Evolutionary conservation across 2,113 vertebrate genomes (phyloP), one percentile per base, ranked within the genome.

Genomic region (Acrocephalus arundinaceus): DNA sequence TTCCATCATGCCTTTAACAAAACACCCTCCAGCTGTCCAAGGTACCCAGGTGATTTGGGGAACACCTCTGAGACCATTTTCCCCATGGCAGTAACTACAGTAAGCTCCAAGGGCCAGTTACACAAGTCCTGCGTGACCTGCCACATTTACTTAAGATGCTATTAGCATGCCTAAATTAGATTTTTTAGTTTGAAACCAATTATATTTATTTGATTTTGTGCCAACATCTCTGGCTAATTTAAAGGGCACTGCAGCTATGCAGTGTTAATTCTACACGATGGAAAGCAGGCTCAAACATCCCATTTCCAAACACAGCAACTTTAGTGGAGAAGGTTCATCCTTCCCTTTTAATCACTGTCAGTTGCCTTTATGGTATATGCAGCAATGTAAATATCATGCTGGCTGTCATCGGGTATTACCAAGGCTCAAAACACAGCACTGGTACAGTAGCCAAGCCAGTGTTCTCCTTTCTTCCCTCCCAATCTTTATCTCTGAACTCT

Each of bases 121-220:
- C 71, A 76, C 77, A 86, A 94, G 82, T 71, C 72, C 82, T 95
- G 58, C 21, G 3, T 61, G 85, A 91, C 90, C 73, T 59, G 55
- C 94, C 76, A 93, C 83, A 31, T 94, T 97, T 94, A 93, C 78
- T 95, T 95, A 91, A 92, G 87, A 86, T 66, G 89, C 87, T 86
- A 94, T 96, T 95, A 96, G 82, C 92, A 61, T 75, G 90, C 91
- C 68, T 43, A 94, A 95, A 95, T 97, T 91, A 97, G 94, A 97
- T 96, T 94, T 94, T 97, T 92, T 89, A 43, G 83, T 96, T 90
- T 91, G 92, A 92, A 96, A 97, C 85, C 58, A 80, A 93, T 94
- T 92, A 84, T 89, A 96, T 96, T 96, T 90, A 96, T 93, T 96
- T 93, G 78, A 94, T 93, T 92, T 89, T 2, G 4, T 94, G 87